phyloP scores from a whole-genome alignment of 2,113 vertebrate genomes.

The Petroica traversi region DNA sequence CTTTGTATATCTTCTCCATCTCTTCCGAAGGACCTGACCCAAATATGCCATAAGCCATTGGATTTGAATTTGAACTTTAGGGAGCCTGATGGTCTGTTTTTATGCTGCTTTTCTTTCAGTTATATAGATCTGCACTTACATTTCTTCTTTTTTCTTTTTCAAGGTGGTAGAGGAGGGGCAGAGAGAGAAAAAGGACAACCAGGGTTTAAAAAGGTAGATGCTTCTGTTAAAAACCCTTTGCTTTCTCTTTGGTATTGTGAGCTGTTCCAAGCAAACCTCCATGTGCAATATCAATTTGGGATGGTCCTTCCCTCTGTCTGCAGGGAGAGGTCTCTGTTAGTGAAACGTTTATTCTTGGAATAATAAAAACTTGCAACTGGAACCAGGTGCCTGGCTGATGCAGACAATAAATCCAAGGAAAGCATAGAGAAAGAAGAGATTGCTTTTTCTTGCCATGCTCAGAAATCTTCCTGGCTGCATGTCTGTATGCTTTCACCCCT shows the following conservation, averaged over 20 bases:
- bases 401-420: constrained; percentile 23
- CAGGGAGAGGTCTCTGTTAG: constrained; percentile 36
- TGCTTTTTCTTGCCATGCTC: neutral
- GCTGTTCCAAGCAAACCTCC: neutral
- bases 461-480: neutral
- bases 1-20: neutral
- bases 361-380: constrained; percentile 59
- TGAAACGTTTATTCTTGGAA: constrained; percentile 13
- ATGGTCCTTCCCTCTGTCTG: neutral
- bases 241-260: neutral
- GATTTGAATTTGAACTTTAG: neutral
- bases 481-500: neutral
- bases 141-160: neutral
- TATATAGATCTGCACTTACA: neutral
- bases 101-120: neutral
- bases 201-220: neutral
- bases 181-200: neutral
- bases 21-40: neutral
- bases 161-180: neutral
- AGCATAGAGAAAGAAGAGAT: neutral
- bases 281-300: neutral
- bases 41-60: neutral
- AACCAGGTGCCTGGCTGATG: neutral
- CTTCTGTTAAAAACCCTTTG: neutral
- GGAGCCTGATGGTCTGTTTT: neutral